Percentiles rank a stretch among this genome's conserved stretches.
phyloP scores from a whole-genome alignment of 1,140 invertebrate species.

The Pectinophora gossypiella region DNA sequence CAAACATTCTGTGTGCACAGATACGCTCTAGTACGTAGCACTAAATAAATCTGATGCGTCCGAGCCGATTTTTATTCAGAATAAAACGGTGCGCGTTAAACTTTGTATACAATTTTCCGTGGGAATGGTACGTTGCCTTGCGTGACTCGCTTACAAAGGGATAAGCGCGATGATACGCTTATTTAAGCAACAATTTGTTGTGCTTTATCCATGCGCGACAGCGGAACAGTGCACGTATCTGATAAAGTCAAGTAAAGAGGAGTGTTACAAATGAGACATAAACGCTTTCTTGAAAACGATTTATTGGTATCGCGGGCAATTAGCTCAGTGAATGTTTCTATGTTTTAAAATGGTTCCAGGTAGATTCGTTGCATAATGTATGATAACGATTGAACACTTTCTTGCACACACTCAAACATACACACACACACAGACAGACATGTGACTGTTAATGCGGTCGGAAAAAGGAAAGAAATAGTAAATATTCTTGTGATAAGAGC shows the following conservation, averaged over 20 bases:
- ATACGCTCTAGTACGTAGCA: not conserved
- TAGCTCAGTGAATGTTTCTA: too few relatives aligned
- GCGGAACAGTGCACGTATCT: constrained; percentile 15
- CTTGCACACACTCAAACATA: too few relatives aligned
- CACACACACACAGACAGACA: too few relatives aligned
- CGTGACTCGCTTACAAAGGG: constrained; percentile 20
- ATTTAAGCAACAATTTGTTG: constrained; percentile 23
- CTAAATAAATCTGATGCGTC: not conserved
- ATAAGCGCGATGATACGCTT: constrained; percentile 21
- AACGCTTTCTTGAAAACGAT: too few relatives aligned
- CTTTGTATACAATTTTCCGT: constrained; percentile 12
- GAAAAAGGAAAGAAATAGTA: too few relatives aligned
- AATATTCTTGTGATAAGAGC: too few relatives aligned
- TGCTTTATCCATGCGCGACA: constrained; percentile 7
- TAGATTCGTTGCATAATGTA: too few relatives aligned
- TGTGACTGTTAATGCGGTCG: too few relatives aligned
- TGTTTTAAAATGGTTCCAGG: too few relatives aligned
- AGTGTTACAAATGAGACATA: too few relatives aligned
- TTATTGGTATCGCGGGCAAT: too few relatives aligned
- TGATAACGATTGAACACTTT: too few relatives aligned
- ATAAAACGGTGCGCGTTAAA: not conserved
- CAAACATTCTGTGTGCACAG: not conserved
- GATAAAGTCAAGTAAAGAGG: constrained; percentile 1
- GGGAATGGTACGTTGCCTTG: constrained; percentile 14
- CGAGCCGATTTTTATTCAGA: not conserved